A percentile compares a stretch with the other conserved stretches of the same genome.
These are phyloP conservation scores for Tamandua tetradactyla DNA, from an alignment of 2,797 vertebrate genomes.

Conservation along the genomic window DNA sequence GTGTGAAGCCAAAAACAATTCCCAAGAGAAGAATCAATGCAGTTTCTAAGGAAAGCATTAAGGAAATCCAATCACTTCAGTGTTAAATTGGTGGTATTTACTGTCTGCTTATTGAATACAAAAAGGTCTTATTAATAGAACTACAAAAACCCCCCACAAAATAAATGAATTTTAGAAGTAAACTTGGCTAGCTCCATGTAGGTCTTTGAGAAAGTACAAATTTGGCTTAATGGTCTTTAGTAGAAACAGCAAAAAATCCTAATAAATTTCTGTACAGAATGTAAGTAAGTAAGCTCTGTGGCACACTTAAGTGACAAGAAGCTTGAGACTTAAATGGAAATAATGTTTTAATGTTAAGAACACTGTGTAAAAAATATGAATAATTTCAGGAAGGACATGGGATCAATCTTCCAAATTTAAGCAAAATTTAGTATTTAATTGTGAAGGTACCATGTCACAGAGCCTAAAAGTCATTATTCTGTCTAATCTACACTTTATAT, in stretches of 20 bases:
- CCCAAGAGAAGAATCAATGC: neutral
- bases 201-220: neutral
- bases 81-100: neutral
- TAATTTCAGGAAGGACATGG: conserved; percentile 31
- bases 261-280: conserved; percentile 3
- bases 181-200: neutral
- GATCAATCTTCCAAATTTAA: conserved; percentile 14
- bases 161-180: conserved; percentile 47
- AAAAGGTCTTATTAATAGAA: conserved; percentile 35
- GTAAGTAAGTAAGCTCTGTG: neutral
- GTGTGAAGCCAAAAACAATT: conserved; percentile 35
- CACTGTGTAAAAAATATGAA: neutral
- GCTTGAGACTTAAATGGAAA: conserved; percentile 28
- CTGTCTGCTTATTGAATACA: neutral
- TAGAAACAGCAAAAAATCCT: neutral
- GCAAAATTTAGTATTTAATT: conserved; percentile 40
- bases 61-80: conserved; percentile 35
- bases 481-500: neutral
- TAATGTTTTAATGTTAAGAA: conserved; percentile 46
- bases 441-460: neutral
- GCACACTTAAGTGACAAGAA: neutral
- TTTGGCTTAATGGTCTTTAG: neutral
- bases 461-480: conserved; percentile 20
- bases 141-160: neutral
- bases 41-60: conserved; percentile 39